Conservation (phyloP, 2,797 vertebrate species). For the Steatocranus sp. region DNA sequence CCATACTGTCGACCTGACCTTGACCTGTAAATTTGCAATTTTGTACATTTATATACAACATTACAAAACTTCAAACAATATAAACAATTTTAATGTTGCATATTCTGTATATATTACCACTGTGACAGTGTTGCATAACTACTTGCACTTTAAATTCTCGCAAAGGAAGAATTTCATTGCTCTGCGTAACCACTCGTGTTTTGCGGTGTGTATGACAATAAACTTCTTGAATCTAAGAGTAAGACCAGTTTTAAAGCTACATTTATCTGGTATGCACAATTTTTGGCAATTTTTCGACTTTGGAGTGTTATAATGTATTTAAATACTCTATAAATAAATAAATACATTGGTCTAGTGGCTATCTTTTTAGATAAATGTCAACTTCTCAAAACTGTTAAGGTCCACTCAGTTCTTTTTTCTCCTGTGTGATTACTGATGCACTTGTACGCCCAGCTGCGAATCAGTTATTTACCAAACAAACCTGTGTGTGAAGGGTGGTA, state of each 20-base stretch:
- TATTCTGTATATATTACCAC: not conserved
- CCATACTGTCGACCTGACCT: not conserved
- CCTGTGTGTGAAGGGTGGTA: not conserved
- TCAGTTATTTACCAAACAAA: not conserved
- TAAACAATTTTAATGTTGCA: not conserved
- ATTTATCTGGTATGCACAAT: not conserved
- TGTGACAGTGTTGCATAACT: not conserved
- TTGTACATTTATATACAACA: not conserved
- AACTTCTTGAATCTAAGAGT: not conserved
- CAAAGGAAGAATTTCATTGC: not conserved
- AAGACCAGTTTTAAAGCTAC: not conserved
- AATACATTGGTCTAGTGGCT: not conserved
- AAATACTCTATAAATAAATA: not conserved
- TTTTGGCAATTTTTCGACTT: not conserved
- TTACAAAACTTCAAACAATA: fast-evolving
- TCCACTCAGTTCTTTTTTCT: not conserved
- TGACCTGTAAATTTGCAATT: not conserved
- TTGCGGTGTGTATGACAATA: not conserved
- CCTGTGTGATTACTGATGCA: not conserved
- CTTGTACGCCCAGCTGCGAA: not conserved
- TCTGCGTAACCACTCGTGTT: not conserved
- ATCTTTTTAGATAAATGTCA: not conserved
- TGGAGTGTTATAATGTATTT: not conserved
- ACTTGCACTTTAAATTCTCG: not conserved
- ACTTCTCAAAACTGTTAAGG: not conserved